Evolutionary conservation across 2,113 vertebrate genomes (phyloP).

Genomic region (Meriones unguiculatus): DNA sequence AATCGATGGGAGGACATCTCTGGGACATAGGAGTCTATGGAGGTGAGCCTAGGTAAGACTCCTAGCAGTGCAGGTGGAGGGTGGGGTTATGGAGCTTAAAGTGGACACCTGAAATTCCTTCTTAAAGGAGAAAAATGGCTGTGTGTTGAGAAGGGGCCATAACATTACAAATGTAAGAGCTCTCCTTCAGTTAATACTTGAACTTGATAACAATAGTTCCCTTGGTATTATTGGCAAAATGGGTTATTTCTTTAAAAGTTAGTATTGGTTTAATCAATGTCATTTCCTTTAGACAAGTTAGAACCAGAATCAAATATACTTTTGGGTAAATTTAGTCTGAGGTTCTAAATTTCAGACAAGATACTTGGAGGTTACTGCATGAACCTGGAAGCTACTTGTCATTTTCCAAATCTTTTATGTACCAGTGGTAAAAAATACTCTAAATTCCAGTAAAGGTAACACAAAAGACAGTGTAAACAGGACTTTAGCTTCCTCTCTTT

Average conservation of each 20-base stretch:
- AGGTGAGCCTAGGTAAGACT: too few relatives aligned
- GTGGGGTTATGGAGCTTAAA: too few relatives aligned
- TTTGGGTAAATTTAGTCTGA: slow-evolving; percentile 46
- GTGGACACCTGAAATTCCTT: slow-evolving; percentile 32
- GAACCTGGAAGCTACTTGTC: slow-evolving; percentile 1
- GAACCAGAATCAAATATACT: slow-evolving; percentile 44
- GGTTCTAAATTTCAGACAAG: slow-evolving; percentile 9
- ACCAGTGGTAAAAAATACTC: neutral
- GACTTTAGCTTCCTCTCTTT: slow-evolving; percentile 5
- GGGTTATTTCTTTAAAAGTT: slow-evolving; percentile 41
- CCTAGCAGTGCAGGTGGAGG: too few relatives aligned
- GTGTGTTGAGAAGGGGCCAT: neutral
- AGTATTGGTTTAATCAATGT: slow-evolving; percentile 39
- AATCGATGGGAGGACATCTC: too few relatives aligned
- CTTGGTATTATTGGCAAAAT: slow-evolving; percentile 38
- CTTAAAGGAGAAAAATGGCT: slow-evolving; percentile 33
- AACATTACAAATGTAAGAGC: slow-evolving; percentile 40
- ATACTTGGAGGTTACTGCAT: neutral
- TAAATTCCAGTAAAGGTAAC: neutral
- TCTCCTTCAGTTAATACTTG: slow-evolving; percentile 40
- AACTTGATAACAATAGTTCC: neutral
- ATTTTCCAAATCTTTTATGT: neutral
- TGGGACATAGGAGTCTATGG: too few relatives aligned
- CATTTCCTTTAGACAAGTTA: slow-evolving; percentile 30
- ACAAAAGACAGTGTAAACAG: neutral